Base-by-base conservation (phyloP, 2,888 invertebrate species). In the Alloscopus bannaensis region DNA sequence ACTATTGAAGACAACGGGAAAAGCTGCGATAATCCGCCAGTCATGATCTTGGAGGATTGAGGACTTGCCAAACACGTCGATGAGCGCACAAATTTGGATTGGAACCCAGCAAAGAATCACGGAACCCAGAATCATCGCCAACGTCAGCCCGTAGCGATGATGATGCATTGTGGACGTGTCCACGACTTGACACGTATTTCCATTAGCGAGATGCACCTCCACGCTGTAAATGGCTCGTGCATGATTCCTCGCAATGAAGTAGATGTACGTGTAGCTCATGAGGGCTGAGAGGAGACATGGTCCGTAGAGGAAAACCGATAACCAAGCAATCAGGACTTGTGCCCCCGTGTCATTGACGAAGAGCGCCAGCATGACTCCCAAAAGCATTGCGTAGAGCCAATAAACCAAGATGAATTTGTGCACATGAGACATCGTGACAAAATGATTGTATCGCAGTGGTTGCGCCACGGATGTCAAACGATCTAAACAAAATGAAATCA, bases 91-190 rank as follows among this genome's bases (percentile, higher is more conserved):
- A 80, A 91, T 90, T 89, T 91, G 91, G 87, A 92, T 91, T 2
- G 92, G 92, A 83, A 91, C 87, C 92, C 92, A 92, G 26, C 91
- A 88, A 13, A 89, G 87, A 70, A 92, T 88, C 86, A 92, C 92
- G 76, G 91, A 90, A 50, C 92, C 91, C 13, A 92, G 90, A n/a
- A 92, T 91, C 78, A 91, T 89, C 3, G 91, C 91, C 76, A 92
- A 87, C 0, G 92, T 92, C 82, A 91, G 89, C 20, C 92, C 91
- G 86, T 92, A 92, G 70, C 91, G 89, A 11, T 91, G 90, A 52
- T 84, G 86, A 62, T 86, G 85, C 81, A 84, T 84, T 11, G 85
- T 83, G 3, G 86, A 81, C 3, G 82, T 84, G 71, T 84, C 82
- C 28, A 80, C 50, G 16, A 84, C 79, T 72, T 82, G 81, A 73